These are phyloP conservation scores for Thaumatotibia leucotreta DNA, from an alignment of 1,140 invertebrate genomes.

Conservation along the genomic window DNA sequence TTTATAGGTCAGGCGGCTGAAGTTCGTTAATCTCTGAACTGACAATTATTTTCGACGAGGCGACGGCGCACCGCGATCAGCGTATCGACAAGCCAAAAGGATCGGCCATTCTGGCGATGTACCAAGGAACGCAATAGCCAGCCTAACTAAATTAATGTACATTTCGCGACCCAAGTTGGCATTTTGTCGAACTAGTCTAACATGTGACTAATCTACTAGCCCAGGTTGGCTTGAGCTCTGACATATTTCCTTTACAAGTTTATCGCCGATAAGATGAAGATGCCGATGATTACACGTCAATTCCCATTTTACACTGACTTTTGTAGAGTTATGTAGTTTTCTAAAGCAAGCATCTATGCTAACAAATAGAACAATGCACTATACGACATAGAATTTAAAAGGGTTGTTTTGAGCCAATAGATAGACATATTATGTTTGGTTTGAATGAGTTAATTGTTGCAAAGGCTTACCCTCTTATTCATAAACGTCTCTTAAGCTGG, in stretches of 20 bases:
- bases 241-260: not conserved
- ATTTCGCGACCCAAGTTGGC: constrained; percentile 72
- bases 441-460: too few relatives aligned
- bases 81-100: constrained; percentile 72
- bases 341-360: not conserved
- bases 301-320: not conserved
- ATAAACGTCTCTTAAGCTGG: too few relatives aligned
- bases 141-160: constrained; percentile 69
- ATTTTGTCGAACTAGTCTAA: constrained; percentile 40
- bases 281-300: not conserved
- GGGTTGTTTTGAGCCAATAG: too few relatives aligned
- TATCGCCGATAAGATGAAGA: not conserved
- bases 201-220: not conserved
- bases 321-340: not conserved
- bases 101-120: constrained; percentile 70
- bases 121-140: constrained; percentile 72
- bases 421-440: too few relatives aligned
- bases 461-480: too few relatives aligned
- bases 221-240: not conserved
- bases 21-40: constrained; percentile 73
- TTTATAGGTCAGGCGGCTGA: constrained; percentile 64
- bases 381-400: too few relatives aligned
- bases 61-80: constrained; percentile 47
- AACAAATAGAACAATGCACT: too few relatives aligned
- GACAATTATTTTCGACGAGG: constrained; percentile 65